A percentile compares a stretch with the other conserved stretches of the same genome.
Evolutionary conservation across 2,113 vertebrate species (phyloP).

Genomic region (Psammodynastes pulverulentus): DNA sequence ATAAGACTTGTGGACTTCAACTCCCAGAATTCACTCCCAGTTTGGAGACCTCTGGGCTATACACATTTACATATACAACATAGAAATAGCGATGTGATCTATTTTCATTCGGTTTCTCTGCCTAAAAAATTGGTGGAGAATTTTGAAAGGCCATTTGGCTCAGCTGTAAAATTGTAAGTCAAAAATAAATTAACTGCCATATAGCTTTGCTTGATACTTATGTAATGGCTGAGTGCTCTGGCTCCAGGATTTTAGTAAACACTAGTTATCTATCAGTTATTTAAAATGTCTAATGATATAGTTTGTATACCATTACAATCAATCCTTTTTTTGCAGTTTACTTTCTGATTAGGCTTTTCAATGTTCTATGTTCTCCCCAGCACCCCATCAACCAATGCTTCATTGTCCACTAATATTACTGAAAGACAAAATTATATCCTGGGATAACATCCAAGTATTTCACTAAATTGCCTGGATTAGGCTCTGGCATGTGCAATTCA

Average conservation of each 20-base stretch:
- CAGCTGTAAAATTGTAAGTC: not conserved
- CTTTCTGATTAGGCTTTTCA: conserved; percentile 15
- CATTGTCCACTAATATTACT: not conserved
- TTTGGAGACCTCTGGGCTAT: no score
- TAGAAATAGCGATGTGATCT: not conserved
- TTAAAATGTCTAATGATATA: not conserved
- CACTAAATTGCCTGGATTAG: conserved; percentile 12
- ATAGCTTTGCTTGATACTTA: not conserved
- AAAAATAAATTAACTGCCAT: not conserved
- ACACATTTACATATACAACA: not conserved
- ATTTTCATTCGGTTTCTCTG: not conserved
- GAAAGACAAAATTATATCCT: conserved; percentile 22
- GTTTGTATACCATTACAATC: not conserved
- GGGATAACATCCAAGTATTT: conserved; percentile 33
- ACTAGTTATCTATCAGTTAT: not conserved
- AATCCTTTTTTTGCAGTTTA: not conserved
- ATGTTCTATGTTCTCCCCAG: not conserved
- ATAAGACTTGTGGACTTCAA: no score
- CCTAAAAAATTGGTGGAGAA: not conserved
- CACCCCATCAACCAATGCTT: not conserved
- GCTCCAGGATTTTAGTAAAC: not conserved
- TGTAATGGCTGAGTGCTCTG: not conserved
- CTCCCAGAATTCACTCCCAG: no score
- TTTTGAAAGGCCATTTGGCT: not conserved
- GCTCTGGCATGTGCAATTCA: not conserved